These are phyloP conservation scores for Nesoenas mayeri DNA, from an alignment of 2,113 vertebrate genomes.

Conservation along the genomic window DNA sequence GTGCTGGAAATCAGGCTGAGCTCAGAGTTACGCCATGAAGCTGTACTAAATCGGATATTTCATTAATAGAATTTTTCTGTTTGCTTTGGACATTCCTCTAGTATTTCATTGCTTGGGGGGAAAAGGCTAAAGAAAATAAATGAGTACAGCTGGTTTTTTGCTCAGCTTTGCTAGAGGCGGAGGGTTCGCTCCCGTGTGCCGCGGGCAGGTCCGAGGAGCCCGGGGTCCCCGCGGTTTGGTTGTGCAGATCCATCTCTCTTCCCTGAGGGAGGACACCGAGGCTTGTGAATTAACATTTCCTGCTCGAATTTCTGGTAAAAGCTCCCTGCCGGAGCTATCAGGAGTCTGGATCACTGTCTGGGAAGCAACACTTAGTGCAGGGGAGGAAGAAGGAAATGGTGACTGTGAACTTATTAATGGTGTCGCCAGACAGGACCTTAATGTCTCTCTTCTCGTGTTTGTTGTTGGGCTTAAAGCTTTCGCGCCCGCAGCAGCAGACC, in stretches of 20 bases:
- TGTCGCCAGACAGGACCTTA: constrained; percentile 53
- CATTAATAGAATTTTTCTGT: constrained; percentile 41
- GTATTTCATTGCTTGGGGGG: constrained; percentile 9
- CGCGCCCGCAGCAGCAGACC: neutral
- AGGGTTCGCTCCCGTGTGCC: neutral
- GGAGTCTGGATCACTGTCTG: constrained; percentile 65
- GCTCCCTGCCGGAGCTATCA: constrained; percentile 60
- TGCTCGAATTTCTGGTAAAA: constrained; percentile 68
- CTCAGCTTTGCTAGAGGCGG: neutral
- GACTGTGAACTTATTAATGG: constrained; percentile 60
- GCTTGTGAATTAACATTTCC: constrained; percentile 57
- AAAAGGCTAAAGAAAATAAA: constrained; percentile 28
- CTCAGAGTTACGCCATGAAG: neutral
- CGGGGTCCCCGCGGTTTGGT: neutral
- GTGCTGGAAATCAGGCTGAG: constrained; percentile 18
- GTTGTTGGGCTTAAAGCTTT: constrained; percentile 20
- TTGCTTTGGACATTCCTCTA: constrained; percentile 33
- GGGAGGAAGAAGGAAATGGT: constrained; percentile 68
- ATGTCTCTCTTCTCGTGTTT: constrained; percentile 51
- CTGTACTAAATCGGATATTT: constrained; percentile 12
- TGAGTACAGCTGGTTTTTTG: neutral
- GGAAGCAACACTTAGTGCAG: constrained; percentile 66
- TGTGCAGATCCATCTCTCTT: neutral
- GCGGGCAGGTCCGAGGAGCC: neutral
- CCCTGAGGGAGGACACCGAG: constrained; percentile 32